These are phyloP conservation scores for Patagioenas fasciata DNA, from an alignment of 2,113 vertebrate species.

Conservation along the genomic window DNA sequence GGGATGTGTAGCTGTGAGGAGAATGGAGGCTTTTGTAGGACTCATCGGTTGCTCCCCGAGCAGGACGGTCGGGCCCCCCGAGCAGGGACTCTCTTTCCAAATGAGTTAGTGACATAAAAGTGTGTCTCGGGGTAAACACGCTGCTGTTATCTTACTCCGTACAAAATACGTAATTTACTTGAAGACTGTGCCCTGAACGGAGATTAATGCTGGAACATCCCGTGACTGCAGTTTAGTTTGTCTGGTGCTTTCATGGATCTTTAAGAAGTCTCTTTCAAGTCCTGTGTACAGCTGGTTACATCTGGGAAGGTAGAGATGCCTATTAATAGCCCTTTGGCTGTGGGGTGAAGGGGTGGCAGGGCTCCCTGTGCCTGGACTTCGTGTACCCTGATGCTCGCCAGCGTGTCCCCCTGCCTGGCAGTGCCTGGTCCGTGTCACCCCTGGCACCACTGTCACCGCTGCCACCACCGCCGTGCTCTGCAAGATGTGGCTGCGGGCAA, in stretches of 20 bases:
- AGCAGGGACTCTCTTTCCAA: background rate
- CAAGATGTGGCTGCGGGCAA: background rate
- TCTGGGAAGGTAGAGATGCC: background rate
- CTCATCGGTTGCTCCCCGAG: accelerated
- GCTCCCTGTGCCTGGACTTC: background rate
- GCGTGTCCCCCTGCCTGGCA: background rate
- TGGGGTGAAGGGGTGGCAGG: background rate
- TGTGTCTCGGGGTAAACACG: accelerated
- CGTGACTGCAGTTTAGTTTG: background rate
- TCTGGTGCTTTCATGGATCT: background rate
- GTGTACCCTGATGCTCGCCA: accelerated
- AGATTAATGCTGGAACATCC: background rate
- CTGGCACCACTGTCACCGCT: accelerated
- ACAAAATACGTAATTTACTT: background rate
- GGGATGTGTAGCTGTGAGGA: background rate
- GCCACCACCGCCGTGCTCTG: accelerated
- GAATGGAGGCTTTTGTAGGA: background rate
- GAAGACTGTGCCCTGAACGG: background rate
- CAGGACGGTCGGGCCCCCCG: background rate
- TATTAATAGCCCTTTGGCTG: background rate
- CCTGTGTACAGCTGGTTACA: background rate
- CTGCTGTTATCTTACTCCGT: background rate
- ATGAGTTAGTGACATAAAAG: background rate
- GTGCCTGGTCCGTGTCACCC: background rate
- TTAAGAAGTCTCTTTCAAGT: background rate